Conservation (phyloP, 2,888 invertebrate genomes). For the Autographa gamma region DNA sequence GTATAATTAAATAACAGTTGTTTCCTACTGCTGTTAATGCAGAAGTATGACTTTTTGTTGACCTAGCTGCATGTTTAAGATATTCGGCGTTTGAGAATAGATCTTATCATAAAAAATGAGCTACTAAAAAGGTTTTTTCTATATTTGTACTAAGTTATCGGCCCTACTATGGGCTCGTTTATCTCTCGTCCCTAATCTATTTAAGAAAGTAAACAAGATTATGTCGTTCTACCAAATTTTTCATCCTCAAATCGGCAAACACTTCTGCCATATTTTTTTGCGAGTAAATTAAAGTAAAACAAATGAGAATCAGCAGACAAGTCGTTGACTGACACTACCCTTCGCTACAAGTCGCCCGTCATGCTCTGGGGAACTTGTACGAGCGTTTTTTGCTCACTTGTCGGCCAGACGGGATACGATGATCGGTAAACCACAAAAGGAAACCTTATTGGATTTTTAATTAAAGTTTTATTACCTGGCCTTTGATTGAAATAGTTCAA, state of each 20-base stretch:
- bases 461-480: not conserved
- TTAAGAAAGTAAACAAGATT: too few relatives aligned
- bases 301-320: not conserved
- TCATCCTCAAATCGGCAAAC: not conserved
- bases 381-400: slow-evolving; percentile 25
- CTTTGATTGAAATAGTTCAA: not conserved
- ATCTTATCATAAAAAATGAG: too few relatives aligned
- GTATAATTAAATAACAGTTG: not conserved
- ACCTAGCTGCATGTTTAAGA: too few relatives aligned
- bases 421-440: not conserved
- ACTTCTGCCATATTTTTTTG: not conserved
- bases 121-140: too few relatives aligned
- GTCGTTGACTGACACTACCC: slow-evolving; percentile 24
- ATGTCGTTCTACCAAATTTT: too few relatives aligned
- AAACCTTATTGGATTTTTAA: slow-evolving; percentile 2
- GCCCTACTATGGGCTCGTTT: too few relatives aligned
- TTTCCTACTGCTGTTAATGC: too few relatives aligned
- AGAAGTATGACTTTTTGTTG: too few relatives aligned
- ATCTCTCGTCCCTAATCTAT: too few relatives aligned
- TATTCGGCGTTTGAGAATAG: too few relatives aligned
- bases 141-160: too few relatives aligned
- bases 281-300: not conserved
- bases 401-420: not conserved
- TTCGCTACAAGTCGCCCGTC: slow-evolving; percentile 5
- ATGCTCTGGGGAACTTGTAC: slow-evolving; percentile 8